Base-by-base conservation (phyloP, 2,113 vertebrate species). In the Octodon degus region DNA sequence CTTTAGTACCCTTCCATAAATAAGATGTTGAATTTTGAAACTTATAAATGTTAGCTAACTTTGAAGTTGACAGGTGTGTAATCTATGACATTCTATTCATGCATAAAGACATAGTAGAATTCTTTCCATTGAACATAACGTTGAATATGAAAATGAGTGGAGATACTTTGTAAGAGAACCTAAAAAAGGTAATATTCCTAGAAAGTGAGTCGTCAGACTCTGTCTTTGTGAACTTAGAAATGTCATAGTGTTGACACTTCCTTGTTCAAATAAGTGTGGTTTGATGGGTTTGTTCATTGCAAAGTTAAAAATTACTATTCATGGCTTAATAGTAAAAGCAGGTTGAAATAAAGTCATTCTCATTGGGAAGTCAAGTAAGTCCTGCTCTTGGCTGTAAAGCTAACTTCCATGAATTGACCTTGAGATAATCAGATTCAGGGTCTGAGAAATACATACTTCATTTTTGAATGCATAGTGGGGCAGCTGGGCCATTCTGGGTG, bases 361-460 rank as follows among this genome's bases (percentile, higher is more conserved):
- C 43, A 19, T 37, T 50, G 70, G 17, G 32, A 84, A 95, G 55
- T 89, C 55, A 76, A 60, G 1, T 20, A 27, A 80, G 65, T 84
- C 24, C 50, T 89, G 7, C 67, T 76, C 34, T 93, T 62, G 86
- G 77, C 67, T 95, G 65, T 93, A 53, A 86, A 53, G 67, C 32
- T n/a, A 93, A 95, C n/a, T 87, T 16, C 43, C 74, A 72, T 24
- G 80, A 92, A 47, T 89, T 89, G 11, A 70, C 53, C n/a, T 90
- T 72, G n/a, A 4, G 82, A 11, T 84, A 72, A 92, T 84, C 63
- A n/a, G 68, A 91, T 77, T 70, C 47, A 16, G 13, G 67, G 68
- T 84, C 40, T 86, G 32, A 50, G 12, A 60, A 58, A 83, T 20
- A 37, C 40, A 20, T 79, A 34, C 70, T 86, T 70, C 43, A 74